These are phyloP conservation scores for Taurulus bubalis DNA, from an alignment of 2,113 vertebrate species.

Conservation along the genomic window DNA sequence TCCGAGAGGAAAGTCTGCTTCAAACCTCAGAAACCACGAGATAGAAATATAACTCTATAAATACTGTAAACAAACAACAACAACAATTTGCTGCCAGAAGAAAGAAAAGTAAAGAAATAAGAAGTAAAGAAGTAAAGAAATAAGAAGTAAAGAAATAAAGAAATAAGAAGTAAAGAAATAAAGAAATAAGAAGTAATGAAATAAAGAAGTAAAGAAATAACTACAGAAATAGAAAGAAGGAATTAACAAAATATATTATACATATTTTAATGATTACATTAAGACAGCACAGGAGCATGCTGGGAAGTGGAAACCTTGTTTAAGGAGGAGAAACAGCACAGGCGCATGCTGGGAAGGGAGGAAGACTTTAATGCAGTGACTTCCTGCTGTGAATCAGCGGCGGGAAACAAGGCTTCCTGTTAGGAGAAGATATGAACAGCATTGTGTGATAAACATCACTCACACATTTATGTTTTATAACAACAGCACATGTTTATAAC, in stretches of 20 bases:
- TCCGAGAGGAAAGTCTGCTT: neutral
- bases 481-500: too few relatives aligned
- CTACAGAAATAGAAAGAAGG: too few relatives aligned
- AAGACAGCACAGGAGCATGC: conserved; percentile 10
- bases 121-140: neutral
- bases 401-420: conserved; percentile 64
- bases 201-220: too few relatives aligned
- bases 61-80: neutral
- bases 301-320: conserved; percentile 22
- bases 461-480: neutral
- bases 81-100: neutral
- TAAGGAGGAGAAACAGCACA: neutral
- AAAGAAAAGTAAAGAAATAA: too few relatives aligned
- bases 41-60: neutral
- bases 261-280: too few relatives aligned
- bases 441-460: conserved; percentile 43
- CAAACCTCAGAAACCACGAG: neutral
- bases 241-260: too few relatives aligned
- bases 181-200: too few relatives aligned
- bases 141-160: too few relatives aligned
- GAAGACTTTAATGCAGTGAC: conserved; percentile 31
- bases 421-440: conserved; percentile 46
- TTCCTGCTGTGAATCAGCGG: conserved; percentile 64
- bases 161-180: too few relatives aligned
- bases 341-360: conserved; percentile 38